Evolutionary conservation across 2,888 invertebrate species (phyloP), one percentile per base, ranked within the genome.

Genomic region (Pristionchus japonicus): DNA sequence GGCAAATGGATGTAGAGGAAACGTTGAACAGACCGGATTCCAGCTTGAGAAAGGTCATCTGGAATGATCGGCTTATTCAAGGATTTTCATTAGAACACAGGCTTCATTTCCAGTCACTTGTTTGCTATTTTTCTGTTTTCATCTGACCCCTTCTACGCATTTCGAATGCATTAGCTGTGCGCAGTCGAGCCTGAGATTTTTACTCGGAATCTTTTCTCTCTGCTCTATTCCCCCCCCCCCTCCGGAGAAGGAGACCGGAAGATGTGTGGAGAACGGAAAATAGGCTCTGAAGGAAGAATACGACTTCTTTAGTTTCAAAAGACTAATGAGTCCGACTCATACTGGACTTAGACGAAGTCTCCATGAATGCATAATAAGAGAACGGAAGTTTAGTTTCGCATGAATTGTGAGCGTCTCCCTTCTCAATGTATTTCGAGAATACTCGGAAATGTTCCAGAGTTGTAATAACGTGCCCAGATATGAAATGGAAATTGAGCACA

Each of bases 11-110:
- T 1, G 37, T 27, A 0, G 82, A 43, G 1, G 52, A 52, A 9
- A 83, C 34, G 34, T 49, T 37, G 52, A 43, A 43, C 9, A 83
- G 52, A 9, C 9, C 82, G 23, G 49, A 31, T 83, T 49, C 49
- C 82, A 83, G 11, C 52, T 52, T 49, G 82, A 83, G 82, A 37
- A 83, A 83, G 4, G 82, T 83, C 82, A 83, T 83, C 82, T 83
- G 82, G 2, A 47, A 80, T 47, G 23, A 6, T 27, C 37, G 37
- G 13, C n/a, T 37, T 64, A n/a, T n/a, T 67, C 31, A 67, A 17
- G 34, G 15, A 34, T 3, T 67, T 43, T 77, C 1, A 3, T 43
- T 0, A 15, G 2, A 11, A 31, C 11, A 31, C 9, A 6, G 27
- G 7, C n/a, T 64, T 64, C 9, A 64, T 31, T 40, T 34, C 3